Percentiles rank a stretch among this genome's conserved stretches.
Conservation (phyloP, 2,113 vertebrate genomes). For the Barnardius zonarius region DNA sequence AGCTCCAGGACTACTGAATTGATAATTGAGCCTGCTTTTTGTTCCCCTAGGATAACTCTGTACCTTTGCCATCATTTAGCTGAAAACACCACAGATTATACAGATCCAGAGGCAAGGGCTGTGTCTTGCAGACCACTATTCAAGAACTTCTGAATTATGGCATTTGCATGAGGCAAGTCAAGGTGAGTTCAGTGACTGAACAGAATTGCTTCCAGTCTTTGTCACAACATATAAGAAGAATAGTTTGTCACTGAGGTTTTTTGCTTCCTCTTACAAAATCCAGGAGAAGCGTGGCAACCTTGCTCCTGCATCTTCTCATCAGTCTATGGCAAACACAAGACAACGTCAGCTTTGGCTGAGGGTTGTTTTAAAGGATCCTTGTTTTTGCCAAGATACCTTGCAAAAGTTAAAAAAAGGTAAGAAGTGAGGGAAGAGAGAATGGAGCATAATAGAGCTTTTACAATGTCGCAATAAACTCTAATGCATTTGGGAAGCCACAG, state of each 20-base stretch:
- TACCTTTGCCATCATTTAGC: neutral
- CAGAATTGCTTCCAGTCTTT: conserved; percentile 42
- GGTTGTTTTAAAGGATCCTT: neutral
- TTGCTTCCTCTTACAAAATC: conserved; percentile 3
- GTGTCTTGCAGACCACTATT: neutral
- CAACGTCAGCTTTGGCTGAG: neutral
- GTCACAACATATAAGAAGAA: conserved; percentile 21
- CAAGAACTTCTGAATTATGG: conserved; percentile 26
- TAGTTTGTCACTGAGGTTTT: conserved; percentile 20
- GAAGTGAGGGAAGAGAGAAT: neutral
- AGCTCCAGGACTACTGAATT: neutral
- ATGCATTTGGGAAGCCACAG: neutral
- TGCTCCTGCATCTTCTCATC: neutral
- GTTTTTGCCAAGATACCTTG: neutral
- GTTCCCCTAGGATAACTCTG: neutral
- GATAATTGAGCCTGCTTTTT: conserved; percentile 6
- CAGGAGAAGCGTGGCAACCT: neutral
- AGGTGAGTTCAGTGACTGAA: conserved; percentile 45
- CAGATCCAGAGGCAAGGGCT: neutral
- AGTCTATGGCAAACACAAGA: neutral
- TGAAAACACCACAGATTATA: neutral
- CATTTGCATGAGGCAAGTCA: conserved; percentile 50
- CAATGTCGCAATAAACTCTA: neutral
- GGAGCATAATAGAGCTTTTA: neutral
- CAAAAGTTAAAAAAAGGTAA: neutral